Percentiles rank a stretch among this genome's conserved stretches.
phyloP scores from a whole-genome alignment of 2,888 invertebrate genomes.

The Drosophila nr. medialis region DNA sequence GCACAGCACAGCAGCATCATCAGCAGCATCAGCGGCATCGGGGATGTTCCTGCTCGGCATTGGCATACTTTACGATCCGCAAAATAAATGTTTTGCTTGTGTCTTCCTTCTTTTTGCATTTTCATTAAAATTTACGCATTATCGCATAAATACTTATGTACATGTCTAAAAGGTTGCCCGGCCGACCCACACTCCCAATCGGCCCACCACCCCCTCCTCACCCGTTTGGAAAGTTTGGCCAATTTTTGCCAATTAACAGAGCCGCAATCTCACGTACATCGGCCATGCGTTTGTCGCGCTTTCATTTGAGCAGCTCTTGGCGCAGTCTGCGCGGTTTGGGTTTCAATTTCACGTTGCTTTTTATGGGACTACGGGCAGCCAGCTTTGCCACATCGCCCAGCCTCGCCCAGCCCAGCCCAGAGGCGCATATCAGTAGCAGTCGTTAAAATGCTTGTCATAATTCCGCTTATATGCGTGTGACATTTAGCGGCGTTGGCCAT shows the following conservation, averaged over 20 bases:
- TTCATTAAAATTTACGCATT: slow-evolving; percentile 80
- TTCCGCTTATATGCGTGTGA: slow-evolving; percentile 79
- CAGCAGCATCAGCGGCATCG: background rate
- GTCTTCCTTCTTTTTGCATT: slow-evolving; percentile 36
- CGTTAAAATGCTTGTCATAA: slow-evolving; percentile 81
- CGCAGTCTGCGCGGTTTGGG: slow-evolving; percentile 40
- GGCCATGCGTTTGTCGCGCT: slow-evolving; percentile 72
- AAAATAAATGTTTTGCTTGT: slow-evolving; percentile 52
- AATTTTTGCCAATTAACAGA: slow-evolving; percentile 78
- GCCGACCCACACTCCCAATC: background rate
- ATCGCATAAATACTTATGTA: slow-evolving; percentile 76
- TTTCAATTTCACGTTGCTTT: slow-evolving; percentile 70
- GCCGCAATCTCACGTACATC: slow-evolving; percentile 78
- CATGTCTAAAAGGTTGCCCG: slow-evolving; percentile 23
- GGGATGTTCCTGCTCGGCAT: slow-evolving; percentile 2
- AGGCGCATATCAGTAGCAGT: slow-evolving; percentile 66
- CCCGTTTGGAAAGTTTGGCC: slow-evolving; percentile 48
- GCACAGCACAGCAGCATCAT: slow-evolving; percentile 47
- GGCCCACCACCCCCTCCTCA: background rate
- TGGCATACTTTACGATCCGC: slow-evolving; percentile 63
- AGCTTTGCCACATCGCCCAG: slow-evolving; percentile 52
- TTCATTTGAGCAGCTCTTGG: slow-evolving; percentile 29
- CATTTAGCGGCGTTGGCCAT: slow-evolving; percentile 74
- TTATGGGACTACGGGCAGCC: slow-evolving; percentile 63
- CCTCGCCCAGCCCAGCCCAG: slow-evolving; percentile 12